phyloP scores from a whole-genome alignment of 2,797 vertebrate species.

The Siniperca scherzeri region DNA sequence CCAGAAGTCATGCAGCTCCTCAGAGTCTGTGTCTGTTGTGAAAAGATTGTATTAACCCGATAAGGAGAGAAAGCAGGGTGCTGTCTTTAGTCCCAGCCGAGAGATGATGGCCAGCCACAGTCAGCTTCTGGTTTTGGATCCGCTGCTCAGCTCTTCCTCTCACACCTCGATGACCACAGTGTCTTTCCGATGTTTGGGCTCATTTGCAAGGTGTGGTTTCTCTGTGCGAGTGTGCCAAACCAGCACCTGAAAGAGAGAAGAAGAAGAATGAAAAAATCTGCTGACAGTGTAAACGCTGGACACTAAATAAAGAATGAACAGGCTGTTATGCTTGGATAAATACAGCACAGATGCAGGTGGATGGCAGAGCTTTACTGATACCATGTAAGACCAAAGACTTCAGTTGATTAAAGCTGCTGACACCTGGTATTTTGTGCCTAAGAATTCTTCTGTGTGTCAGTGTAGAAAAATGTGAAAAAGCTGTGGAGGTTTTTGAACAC shows the following conservation, averaged over 20 bases:
- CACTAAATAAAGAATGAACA: slow-evolving; percentile 25
- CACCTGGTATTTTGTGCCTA: neutral
- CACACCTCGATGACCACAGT: slow-evolving; percentile 94
- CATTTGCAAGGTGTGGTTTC: slow-evolving; percentile 95
- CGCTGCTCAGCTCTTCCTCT: slow-evolving; percentile 44
- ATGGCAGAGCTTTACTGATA: slow-evolving; percentile 21
- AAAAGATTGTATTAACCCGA: slow-evolving; percentile 26
- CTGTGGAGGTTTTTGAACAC: neutral
- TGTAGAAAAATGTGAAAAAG: neutral
- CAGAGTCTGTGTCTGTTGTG: slow-evolving; percentile 41
- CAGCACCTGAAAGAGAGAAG: slow-evolving; percentile 87
- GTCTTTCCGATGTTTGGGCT: slow-evolving; percentile 94
- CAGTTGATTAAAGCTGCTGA: slow-evolving; percentile 17
- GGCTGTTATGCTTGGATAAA: slow-evolving; percentile 17
- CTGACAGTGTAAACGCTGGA: slow-evolving; percentile 12
- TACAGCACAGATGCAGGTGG: slow-evolving; percentile 25
- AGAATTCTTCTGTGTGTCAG: neutral
- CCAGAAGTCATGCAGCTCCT: slow-evolving; percentile 67
- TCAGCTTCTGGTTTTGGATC: slow-evolving; percentile 19
- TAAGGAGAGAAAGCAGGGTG: slow-evolving; percentile 29
- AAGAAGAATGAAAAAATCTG: slow-evolving; percentile 31
- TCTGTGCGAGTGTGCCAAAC: slow-evolving; percentile 99
- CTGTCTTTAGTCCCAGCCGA: slow-evolving; percentile 34
- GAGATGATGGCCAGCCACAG: slow-evolving; percentile 31
- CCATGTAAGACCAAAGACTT: neutral